Percentiles rank a stretch among this genome's conserved stretches.
Conservation (phyloP, 2,113 vertebrate species). For the Tichodroma muraria region DNA sequence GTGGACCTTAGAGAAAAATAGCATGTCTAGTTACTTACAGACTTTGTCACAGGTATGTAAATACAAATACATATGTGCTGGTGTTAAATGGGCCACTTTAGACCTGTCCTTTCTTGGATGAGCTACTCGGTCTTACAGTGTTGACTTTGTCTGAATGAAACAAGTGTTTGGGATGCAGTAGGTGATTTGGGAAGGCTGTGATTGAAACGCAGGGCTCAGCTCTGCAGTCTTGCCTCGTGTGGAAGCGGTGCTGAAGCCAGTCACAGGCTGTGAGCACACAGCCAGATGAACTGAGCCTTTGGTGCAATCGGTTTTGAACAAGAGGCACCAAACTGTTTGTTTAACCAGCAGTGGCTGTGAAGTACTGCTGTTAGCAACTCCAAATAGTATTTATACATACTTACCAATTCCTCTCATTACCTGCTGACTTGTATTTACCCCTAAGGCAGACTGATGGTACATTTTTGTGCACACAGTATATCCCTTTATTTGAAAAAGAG, state of each 20-base stretch:
- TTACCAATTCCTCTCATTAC: background rate
- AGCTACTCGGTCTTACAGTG: background rate
- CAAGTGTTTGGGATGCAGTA: fast-evolving
- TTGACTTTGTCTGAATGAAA: background rate
- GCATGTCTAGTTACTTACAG: background rate
- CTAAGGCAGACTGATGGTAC: background rate
- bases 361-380: background rate
- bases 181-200: background rate
- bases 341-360: background rate
- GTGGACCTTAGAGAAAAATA: background rate
- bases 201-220: fast-evolving
- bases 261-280: background rate
- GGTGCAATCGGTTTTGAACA: background rate
- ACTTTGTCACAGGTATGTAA: background rate
- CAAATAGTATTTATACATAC: background rate
- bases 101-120: background rate
- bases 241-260: background rate
- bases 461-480: background rate
- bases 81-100: background rate
- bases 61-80: background rate
- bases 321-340: background rate
- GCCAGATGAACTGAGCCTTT: background rate
- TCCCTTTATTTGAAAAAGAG: background rate
- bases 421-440: background rate
- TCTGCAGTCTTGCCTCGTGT: background rate